Conservation (phyloP, 2,797 vertebrate species). For the Phrynocephalus forsythii region DNA sequence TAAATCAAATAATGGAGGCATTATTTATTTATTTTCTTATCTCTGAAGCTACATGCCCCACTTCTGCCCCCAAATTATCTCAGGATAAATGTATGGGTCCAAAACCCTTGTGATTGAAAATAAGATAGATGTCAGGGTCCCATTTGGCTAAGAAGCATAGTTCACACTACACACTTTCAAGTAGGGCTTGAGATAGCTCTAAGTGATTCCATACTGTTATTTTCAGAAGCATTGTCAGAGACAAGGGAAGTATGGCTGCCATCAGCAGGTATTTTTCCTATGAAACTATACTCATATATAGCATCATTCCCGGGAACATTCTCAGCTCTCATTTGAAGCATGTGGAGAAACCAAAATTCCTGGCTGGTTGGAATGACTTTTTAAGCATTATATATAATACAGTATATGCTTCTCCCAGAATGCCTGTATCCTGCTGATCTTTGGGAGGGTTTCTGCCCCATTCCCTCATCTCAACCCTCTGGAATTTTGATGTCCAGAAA, state of each 20-base stretch:
- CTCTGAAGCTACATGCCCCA: neutral
- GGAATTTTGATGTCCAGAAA: neutral
- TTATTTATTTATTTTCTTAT: slow-evolving; percentile 1
- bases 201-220: no score
- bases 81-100: neutral
- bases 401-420: neutral
- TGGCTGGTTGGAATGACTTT: neutral
- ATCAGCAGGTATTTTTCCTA: neutral
- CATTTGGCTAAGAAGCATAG: no score
- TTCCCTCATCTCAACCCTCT: neutral
- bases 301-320: neutral
- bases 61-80: neutral
- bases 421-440: neutral
- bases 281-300: neutral
- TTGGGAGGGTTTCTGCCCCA: neutral
- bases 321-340: neutral
- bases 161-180: neutral
- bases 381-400: neutral
- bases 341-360: neutral
- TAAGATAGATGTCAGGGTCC: no score
- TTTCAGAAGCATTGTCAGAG: no score
- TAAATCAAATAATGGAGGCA: neutral
- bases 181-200: neutral
- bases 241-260: no score
- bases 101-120: no score